These are phyloP conservation scores for Cheilosia vernalis DNA, from an alignment of 2,888 invertebrate genomes.

Conservation along the genomic window DNA sequence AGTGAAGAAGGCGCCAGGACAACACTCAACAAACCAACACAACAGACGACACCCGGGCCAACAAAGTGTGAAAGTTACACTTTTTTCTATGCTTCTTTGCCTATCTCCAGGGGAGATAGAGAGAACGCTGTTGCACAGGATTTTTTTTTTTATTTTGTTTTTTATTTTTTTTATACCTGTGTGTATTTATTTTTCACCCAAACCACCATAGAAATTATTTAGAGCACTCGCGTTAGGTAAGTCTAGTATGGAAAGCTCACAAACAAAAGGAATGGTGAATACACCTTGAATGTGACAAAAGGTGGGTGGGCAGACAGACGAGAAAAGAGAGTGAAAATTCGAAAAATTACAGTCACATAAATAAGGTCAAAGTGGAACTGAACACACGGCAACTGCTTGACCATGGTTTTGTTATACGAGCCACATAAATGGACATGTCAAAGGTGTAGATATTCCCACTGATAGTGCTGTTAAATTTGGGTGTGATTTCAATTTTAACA, in stretches of 20 bases:
- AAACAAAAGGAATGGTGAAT: constrained; percentile 24
- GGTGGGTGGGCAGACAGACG: neutral
- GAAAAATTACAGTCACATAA: constrained; percentile 15
- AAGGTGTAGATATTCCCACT: neutral
- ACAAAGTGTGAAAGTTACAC: constrained; percentile 71
- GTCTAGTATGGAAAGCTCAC: neutral
- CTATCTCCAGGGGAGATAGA: constrained; percentile 52
- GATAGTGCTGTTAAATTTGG: constrained; percentile 8
- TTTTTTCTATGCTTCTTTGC: constrained; percentile 54
- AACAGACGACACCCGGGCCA: constrained; percentile 41
- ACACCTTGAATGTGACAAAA: constrained; percentile 32
- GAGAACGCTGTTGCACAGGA: constrained; percentile 37
- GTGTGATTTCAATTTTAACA: neutral
- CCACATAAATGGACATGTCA: constrained; percentile 9
- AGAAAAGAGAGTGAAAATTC: neutral
- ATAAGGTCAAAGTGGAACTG: neutral
- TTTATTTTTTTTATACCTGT: constrained; percentile 23
- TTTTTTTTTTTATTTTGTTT: neutral
- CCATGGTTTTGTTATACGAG: constrained; percentile 10
- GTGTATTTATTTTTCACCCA: constrained; percentile 11
- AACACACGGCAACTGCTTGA: constrained; percentile 2
- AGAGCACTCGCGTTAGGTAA: constrained; percentile 34
- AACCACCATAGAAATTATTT: constrained; percentile 25
- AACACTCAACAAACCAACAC: constrained; percentile 55
- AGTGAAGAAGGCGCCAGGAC: constrained; percentile 64